Percentiles rank a stretch among this genome's conserved stretches.
phyloP scores from a whole-genome alignment of 2,888 invertebrate species.

The Sabellastarte sp. region DNA sequence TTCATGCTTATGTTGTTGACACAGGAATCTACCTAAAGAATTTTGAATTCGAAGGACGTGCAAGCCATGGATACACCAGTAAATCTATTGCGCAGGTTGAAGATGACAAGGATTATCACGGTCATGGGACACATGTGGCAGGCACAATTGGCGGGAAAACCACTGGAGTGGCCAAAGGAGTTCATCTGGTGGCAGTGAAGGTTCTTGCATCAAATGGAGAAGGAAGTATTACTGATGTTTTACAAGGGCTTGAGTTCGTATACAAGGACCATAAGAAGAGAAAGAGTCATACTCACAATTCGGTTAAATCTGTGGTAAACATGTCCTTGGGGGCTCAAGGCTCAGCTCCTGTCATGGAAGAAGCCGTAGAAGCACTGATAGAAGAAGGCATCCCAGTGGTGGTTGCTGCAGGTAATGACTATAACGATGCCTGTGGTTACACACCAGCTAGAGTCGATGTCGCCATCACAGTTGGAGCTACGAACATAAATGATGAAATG shows the following conservation, averaged over 20 bases:
- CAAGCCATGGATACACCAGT: background rate
- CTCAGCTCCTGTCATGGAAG: background rate
- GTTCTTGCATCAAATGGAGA: background rate
- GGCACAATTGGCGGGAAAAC: background rate
- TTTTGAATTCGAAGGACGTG: background rate
- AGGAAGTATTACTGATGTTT: background rate
- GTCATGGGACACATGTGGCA: conserved; percentile 7
- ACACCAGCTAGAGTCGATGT: background rate
- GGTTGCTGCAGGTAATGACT: conserved; percentile 4
- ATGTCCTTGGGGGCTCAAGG: background rate
- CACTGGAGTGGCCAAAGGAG: conserved; percentile 4
- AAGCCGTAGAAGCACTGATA: background rate
- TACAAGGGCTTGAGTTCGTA: background rate
- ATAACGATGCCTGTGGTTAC: background rate
- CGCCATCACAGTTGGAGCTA: conserved; percentile 3
- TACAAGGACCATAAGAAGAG: background rate
- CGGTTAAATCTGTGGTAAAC: conserved; percentile 1
- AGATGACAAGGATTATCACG: background rate
- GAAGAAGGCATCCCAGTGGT: background rate
- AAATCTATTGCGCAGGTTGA: background rate
- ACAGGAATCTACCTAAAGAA: background rate
- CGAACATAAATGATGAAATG: background rate
- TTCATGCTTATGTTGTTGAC: background rate
- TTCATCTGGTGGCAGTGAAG: conserved; percentile 1
- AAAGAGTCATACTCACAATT: no score